Conservation (phyloP, 2,113 vertebrate genomes). For the Sinocyclocheilus anshuiensis region DNA sequence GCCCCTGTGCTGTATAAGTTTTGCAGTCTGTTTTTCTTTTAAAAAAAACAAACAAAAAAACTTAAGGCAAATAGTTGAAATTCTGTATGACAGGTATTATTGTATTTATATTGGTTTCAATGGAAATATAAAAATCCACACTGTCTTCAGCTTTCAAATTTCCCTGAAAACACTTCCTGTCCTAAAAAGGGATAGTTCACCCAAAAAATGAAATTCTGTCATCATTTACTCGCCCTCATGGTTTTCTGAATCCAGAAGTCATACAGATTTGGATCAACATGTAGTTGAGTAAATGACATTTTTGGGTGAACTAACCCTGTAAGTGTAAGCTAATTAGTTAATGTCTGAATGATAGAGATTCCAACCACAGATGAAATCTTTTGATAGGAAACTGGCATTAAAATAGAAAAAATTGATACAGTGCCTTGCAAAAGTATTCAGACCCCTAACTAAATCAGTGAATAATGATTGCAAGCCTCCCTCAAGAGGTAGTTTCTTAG, state of each 20-base stretch:
- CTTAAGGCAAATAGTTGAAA: not conserved
- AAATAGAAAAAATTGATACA: not conserved
- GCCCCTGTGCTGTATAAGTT: not conserved
- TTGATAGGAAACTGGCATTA: not conserved
- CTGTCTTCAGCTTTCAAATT: not conserved
- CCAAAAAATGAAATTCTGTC: not conserved
- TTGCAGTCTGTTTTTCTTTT: too few relatives aligned
- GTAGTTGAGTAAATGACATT: not conserved
- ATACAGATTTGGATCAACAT: not conserved
- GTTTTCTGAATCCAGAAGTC: not conserved
- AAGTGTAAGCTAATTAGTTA: not conserved
- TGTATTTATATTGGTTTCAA: too few relatives aligned
- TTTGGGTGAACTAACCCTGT: not conserved
- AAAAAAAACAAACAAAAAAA: too few relatives aligned
- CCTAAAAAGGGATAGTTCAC: not conserved
- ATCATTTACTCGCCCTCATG: not conserved
- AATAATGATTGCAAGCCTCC: not conserved
- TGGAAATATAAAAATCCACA: not conserved
- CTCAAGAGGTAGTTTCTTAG: not conserved
- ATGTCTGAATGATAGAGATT: not conserved
- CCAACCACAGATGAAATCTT: too few relatives aligned
- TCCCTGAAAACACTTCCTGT: not conserved
- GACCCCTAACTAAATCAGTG: not conserved
- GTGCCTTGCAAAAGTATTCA: constrained; percentile 34
- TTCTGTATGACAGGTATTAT: too few relatives aligned